Percentiles rank a stretch among this genome's conserved stretches.
These are phyloP conservation scores for Tenthredo distinguenda DNA, from an alignment of 2,888 invertebrate species.

Conservation along the genomic window DNA sequence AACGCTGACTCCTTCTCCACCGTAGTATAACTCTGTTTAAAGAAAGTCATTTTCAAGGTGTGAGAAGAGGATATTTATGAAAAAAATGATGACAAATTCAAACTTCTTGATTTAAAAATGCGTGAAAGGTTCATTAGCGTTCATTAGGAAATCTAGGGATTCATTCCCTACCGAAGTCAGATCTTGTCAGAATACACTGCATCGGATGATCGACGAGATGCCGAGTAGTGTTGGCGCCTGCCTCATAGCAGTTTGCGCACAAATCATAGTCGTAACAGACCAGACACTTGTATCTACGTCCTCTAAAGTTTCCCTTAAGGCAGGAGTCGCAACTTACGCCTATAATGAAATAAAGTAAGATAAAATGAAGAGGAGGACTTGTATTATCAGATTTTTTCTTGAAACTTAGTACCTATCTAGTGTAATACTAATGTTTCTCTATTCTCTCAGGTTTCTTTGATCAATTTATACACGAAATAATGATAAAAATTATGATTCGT, in stretches of 20 bases:
- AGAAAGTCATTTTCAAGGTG: slow-evolving; percentile 37
- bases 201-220: slow-evolving; percentile 98
- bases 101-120: neutral
- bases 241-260: slow-evolving; percentile 97
- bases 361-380: slow-evolving; percentile 55
- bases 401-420: no score
- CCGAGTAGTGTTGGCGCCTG: slow-evolving; percentile 93
- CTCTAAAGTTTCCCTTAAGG: slow-evolving; percentile 98
- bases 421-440: neutral
- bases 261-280: slow-evolving; percentile 99
- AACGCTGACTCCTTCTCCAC: slow-evolving; percentile 93
- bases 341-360: slow-evolving; percentile 77
- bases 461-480: no score
- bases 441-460: no score
- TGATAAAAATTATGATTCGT: no score
- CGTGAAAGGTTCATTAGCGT: no score
- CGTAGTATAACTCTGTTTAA: slow-evolving; percentile 93
- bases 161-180: slow-evolving; percentile 91
- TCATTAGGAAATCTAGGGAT: neutral
- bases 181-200: slow-evolving; percentile 98
- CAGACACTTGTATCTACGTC: slow-evolving; percentile 98
- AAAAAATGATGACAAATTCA: neutral
- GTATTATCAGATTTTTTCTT: no score
- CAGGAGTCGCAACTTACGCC: slow-evolving; percentile 99
- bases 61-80: neutral